Evolutionary conservation across 2,113 vertebrate species (phyloP).

Genomic region (Microcebus lehilahytsara): DNA sequence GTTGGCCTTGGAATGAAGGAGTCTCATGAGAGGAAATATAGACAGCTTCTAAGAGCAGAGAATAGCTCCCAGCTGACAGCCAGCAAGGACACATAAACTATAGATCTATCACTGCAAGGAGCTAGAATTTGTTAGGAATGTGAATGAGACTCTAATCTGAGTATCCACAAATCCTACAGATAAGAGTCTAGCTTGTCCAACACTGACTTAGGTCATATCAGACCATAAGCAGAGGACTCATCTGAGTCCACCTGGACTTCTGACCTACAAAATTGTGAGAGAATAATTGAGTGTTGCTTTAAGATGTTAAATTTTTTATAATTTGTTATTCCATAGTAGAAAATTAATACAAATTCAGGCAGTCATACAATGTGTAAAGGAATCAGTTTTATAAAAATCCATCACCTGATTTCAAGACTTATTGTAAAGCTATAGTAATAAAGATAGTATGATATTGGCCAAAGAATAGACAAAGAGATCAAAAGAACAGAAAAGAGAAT

Average conservation of each 20-base stretch:
- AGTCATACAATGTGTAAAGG: neutral
- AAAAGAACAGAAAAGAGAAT: neutral
- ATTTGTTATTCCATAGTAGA: too few relatives aligned
- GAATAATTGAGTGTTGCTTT: too few relatives aligned
- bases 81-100: neutral
- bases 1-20: neutral
- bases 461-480: neutral
- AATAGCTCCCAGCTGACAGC: rapidly evolving
- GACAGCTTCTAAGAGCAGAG: too few relatives aligned
- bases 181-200: neutral
- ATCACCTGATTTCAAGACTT: neutral
- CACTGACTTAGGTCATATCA: neutral
- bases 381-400: neutral
- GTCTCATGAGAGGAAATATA: too few relatives aligned
- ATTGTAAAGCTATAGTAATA: neutral
- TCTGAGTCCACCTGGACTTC: neutral
- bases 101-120: neutral
- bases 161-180: neutral
- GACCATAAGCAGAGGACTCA: neutral
- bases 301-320: too few relatives aligned
- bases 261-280: neutral
- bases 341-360: too few relatives aligned
- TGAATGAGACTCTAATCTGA: neutral
- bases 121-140: neutral
- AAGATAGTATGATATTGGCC: neutral